A percentile compares a stretch with the other conserved stretches of the same genome.
Conservation (phyloP, 2,888 invertebrate genomes). For the Scaptomyza caliginosa region DNA sequence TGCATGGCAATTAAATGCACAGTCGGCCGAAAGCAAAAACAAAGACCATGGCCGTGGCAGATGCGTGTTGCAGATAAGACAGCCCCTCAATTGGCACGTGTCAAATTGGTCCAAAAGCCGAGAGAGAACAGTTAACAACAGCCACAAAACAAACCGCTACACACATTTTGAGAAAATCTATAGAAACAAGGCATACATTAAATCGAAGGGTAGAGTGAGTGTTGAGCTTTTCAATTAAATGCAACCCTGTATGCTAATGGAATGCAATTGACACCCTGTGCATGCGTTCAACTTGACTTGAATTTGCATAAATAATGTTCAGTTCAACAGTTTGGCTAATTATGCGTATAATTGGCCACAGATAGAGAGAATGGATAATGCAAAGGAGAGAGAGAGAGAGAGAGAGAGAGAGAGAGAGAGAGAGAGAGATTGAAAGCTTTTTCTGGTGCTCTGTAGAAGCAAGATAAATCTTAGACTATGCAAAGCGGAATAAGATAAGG, state of each 20-base stretch:
- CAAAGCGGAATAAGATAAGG: no score
- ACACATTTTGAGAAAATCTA: not conserved
- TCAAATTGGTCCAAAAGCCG: conserved; percentile 25
- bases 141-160: not conserved
- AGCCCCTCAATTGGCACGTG: conserved; percentile 44
- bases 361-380: not conserved
- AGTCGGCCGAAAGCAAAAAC: conserved; percentile 37
- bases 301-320: conserved; percentile 10
- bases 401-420: not conserved
- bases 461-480: no score
- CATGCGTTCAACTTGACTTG: conserved; percentile 10
- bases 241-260: conserved; percentile 22
- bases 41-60: conserved; percentile 32
- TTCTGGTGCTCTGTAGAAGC: not conserved
- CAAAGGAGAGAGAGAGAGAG: not conserved
- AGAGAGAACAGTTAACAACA: conserved; percentile 22
- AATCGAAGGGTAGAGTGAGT: conserved; percentile 2
- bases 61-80: conserved; percentile 47
- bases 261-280: conserved; percentile 31
- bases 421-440: not conserved
- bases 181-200: conserved; percentile 13
- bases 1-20: conserved; percentile 58
- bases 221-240: conserved; percentile 42
- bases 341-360: not conserved
- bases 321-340: conserved; percentile 2